phyloP scores from a whole-genome alignment of 2,797 vertebrate genomes.

The Neosalanx taihuensis region DNA sequence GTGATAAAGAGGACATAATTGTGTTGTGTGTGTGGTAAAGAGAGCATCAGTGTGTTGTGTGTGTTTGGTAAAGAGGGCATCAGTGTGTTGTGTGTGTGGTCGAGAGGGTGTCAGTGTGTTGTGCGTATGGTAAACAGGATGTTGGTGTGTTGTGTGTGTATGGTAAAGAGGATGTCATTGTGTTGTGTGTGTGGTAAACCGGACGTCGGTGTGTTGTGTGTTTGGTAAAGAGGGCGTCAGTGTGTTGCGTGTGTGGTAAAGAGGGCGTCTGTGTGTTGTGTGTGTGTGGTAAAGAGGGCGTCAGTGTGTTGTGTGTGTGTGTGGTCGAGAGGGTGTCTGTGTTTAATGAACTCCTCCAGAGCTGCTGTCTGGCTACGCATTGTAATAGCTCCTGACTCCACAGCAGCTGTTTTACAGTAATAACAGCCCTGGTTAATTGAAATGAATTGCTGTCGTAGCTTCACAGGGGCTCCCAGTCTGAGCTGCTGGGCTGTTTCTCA shows the following conservation, averaged over 20 bases:
- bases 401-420: slow-evolving; percentile 62
- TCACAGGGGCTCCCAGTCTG: slow-evolving; percentile 53
- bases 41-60: no score
- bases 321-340: neutral
- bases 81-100: no score
- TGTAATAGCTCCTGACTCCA: slow-evolving; percentile 58
- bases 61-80: no score
- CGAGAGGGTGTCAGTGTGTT: no score
- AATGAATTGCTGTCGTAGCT: slow-evolving; percentile 63
- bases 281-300: slow-evolving; percentile 1
- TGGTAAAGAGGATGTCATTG: no score
- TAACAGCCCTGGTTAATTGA: slow-evolving; percentile 65
- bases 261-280: neutral
- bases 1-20: no score
- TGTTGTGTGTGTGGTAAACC: no score
- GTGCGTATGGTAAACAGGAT: neutral
- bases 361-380: slow-evolving; percentile 41
- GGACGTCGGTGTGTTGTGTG: neutral
- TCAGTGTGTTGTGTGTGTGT: neutral
- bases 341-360: slow-evolving; percentile 57
- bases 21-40: neutral
- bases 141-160: slow-evolving; percentile 5
- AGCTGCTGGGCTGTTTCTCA: neutral
- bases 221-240: neutral
- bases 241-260: neutral